Conservation (phyloP, 1,140 invertebrate species). For the Drosophila nannoptera region DNA sequence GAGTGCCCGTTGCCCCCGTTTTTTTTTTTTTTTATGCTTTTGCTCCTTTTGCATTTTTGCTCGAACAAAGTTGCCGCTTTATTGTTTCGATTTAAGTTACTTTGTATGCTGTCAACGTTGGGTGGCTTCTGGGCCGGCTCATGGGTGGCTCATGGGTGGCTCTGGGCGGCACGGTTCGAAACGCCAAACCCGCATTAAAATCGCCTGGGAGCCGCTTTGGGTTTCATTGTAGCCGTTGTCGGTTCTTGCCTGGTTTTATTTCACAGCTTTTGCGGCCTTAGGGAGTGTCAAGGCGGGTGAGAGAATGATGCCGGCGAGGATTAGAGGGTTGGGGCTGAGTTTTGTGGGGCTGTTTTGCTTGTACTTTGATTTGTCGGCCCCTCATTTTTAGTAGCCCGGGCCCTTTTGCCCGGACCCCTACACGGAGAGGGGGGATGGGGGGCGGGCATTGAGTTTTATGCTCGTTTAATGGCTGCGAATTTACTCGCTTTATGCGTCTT, state of each 20-base stretch:
- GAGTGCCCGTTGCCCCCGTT: constrained; percentile 18
- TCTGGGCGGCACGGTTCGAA: constrained; percentile 28
- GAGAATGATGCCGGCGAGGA: no score
- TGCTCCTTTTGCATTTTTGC: constrained; percentile 63
- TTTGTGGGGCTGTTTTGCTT: constrained; percentile 49
- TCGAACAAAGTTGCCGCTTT: constrained; percentile 75
- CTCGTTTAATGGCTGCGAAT: constrained; percentile 76
- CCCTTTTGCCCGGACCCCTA: neutral
- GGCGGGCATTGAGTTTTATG: constrained; percentile 64
- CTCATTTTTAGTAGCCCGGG: constrained; percentile 34
- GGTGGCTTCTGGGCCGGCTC: neutral
- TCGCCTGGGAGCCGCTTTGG: constrained; percentile 74
- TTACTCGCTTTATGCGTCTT: constrained; percentile 76
- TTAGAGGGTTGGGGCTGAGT: neutral
- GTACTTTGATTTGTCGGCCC: constrained; percentile 74
- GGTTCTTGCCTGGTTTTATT: constrained; percentile 67
- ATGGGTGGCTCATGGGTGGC: constrained; percentile 3
- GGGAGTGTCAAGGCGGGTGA: constrained; percentile 17
- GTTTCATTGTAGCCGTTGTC: constrained; percentile 65
- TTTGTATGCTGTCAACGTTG: constrained; percentile 78
- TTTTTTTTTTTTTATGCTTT: constrained; percentile 62
- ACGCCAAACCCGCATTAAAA: constrained; percentile 64
- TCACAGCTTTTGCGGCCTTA: constrained; percentile 54
- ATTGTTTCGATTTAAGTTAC: constrained; percentile 79
- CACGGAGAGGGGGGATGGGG: neutral